phyloP scores from a whole-genome alignment of 1,140 invertebrate genomes.

The Dicyema japonicum region DNA sequence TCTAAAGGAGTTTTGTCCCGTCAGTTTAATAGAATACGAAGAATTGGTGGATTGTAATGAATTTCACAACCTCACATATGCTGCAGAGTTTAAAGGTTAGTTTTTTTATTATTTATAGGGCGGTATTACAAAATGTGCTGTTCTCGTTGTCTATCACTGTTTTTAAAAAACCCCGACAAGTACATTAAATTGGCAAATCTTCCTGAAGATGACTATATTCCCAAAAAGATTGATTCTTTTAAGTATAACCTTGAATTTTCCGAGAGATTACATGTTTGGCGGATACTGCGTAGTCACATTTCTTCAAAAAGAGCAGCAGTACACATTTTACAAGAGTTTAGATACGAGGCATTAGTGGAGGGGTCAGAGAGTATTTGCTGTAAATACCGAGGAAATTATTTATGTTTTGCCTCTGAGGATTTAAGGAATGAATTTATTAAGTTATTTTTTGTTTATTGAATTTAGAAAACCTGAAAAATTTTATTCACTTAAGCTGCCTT shows the following conservation, averaged over 20 bases:
- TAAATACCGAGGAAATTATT: conserved; percentile 13
- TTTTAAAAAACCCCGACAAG: conserved; percentile 13
- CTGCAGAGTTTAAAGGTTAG: conserved; percentile 17
- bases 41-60: conserved; percentile 17
- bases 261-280: conserved; percentile 9
- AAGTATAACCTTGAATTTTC: conserved; percentile 5
- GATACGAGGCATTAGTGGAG: conserved; percentile 16
- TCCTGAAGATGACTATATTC: not conserved
- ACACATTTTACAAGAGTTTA: conserved; percentile 5
- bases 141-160: conserved; percentile 10
- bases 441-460: conserved; percentile 6
- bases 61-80: conserved; percentile 9
- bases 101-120: conserved; percentile 6
- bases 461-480: conserved; percentile 15
- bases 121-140: conserved; percentile 17
- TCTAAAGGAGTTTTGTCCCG: conserved; percentile 18
- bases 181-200: conserved; percentile 4
- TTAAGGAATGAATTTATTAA: conserved; percentile 18
- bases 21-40: conserved; percentile 11
- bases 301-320: conserved; percentile 15
- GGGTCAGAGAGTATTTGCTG: conserved; percentile 11
- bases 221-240: conserved; percentile 1
- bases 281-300: conserved; percentile 20
- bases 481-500: conserved; percentile 12
- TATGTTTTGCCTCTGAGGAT: conserved; percentile 11